phyloP scores from a whole-genome alignment of 2,888 invertebrate genomes.

The Nycteola revayana region DNA sequence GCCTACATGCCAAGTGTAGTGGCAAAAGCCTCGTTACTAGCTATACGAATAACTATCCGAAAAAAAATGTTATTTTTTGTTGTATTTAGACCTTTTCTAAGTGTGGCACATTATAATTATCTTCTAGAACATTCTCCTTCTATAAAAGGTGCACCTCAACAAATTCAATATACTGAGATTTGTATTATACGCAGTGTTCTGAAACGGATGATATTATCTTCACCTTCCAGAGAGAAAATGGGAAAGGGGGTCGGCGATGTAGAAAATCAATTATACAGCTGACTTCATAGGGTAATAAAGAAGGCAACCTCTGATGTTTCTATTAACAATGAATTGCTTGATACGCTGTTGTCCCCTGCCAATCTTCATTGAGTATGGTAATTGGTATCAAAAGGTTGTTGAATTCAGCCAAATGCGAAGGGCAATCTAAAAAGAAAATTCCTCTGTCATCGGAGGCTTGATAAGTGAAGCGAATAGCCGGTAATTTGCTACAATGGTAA shows the following conservation, averaged over 20 bases:
- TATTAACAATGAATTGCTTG: slow-evolving; percentile 33
- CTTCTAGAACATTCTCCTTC: slow-evolving; percentile 12
- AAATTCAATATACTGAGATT: slow-evolving; percentile 31
- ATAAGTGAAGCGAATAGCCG: too few species aligned
- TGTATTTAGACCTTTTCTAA: too few species aligned
- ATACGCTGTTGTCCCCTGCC: slow-evolving; percentile 11
- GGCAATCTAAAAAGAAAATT: too few species aligned
- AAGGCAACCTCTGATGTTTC: slow-evolving; percentile 46
- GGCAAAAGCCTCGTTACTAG: too few species aligned
- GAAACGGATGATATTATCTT: slow-evolving; percentile 38
- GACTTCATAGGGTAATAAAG: slow-evolving; percentile 53
- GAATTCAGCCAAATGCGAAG: not conserved
- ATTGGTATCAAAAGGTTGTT: slow-evolving; percentile 4
- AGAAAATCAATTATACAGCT: slow-evolving; percentile 65
- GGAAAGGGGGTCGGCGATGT: slow-evolving; percentile 45
- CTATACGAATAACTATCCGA: too few species aligned
- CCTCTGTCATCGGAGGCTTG: too few species aligned
- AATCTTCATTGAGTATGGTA: slow-evolving; percentile 7
- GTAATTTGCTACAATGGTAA: too few species aligned
- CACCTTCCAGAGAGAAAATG: slow-evolving; percentile 50
- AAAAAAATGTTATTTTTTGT: too few species aligned
- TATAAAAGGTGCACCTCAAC: slow-evolving; percentile 22
- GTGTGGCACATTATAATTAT: too few species aligned
- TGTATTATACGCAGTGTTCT: slow-evolving; percentile 28
- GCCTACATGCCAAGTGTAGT: too few species aligned